phyloP scores from a whole-genome alignment of 1,140 invertebrate genomes.

The Hyphantria cunea region DNA sequence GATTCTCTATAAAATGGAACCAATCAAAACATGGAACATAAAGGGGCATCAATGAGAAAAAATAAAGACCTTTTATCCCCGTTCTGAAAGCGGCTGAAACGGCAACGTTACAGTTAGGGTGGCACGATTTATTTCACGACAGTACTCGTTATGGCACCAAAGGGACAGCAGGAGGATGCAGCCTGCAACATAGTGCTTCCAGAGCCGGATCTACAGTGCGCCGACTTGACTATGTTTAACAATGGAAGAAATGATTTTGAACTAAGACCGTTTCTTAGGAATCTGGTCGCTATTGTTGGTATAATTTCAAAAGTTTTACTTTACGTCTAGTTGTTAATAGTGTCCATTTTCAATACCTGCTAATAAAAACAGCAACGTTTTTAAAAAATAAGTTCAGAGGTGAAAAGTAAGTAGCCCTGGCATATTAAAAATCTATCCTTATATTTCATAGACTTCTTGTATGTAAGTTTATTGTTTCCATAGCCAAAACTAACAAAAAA shows the following conservation, averaged over 20 bases:
- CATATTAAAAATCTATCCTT: too few species aligned
- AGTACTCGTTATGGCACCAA: conserved; percentile 72
- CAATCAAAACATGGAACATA: conserved; percentile 68
- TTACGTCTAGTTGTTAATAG: too few species aligned
- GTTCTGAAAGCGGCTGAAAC: conserved; percentile 60
- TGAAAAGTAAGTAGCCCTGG: too few species aligned
- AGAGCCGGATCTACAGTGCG: conserved; percentile 34
- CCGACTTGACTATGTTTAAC: conserved; percentile 15
- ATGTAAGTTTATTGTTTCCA: too few species aligned
- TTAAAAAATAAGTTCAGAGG: too few species aligned
- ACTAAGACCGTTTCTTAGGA: background rate
- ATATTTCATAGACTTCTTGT: too few species aligned
- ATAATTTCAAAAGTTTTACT: background rate
- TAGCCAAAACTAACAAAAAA: too few species aligned
- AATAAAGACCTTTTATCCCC: conserved; percentile 74
- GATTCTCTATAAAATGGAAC: conserved; percentile 54
- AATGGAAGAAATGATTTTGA: background rate
- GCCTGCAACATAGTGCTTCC: conserved; percentile 46
- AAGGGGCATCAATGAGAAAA: conserved; percentile 69
- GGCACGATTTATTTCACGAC: conserved; percentile 77
- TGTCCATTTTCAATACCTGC: too few species aligned
- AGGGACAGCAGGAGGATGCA: conserved; percentile 68
- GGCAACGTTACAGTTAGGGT: conserved; percentile 59
- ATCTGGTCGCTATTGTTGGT: background rate
- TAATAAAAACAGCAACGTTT: too few species aligned